phyloP scores from a whole-genome alignment of 2,113 vertebrate species.

The Capra hircus region DNA sequence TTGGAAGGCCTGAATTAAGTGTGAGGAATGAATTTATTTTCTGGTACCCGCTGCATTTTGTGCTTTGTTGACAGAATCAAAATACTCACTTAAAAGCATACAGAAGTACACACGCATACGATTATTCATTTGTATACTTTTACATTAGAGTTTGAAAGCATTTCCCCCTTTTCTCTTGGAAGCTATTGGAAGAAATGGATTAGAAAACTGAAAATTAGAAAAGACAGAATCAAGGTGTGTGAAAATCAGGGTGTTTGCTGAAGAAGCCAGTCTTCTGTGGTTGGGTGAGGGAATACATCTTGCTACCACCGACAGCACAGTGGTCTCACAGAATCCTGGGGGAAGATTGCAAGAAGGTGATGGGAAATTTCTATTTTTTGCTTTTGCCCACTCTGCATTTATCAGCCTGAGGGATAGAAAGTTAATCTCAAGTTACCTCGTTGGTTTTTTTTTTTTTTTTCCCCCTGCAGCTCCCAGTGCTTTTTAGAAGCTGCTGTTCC shows the following conservation, averaged over 20 bases:
- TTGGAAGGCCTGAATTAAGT: not conserved
- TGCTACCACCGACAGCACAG: fast-evolving
- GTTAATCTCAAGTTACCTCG: constrained; percentile 30
- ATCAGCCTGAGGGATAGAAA: constrained; percentile 40
- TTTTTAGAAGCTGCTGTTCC: not conserved
- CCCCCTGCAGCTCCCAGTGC: not conserved
- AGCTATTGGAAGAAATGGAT: constrained; percentile 61
- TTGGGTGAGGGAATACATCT: not conserved
- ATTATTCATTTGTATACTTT: constrained; percentile 45
- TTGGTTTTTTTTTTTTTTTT: not conserved
- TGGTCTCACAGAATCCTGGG: not conserved
- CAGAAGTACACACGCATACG: not conserved
- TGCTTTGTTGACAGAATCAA: constrained; percentile 57
- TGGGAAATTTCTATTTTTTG: constrained; percentile 38
- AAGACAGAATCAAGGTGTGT: constrained; percentile 38
- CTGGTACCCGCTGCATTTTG: constrained; percentile 30
- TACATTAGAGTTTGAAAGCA: constrained; percentile 30
- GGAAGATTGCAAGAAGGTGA: not conserved
- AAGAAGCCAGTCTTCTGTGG: constrained; percentile 15
- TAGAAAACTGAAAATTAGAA: constrained; percentile 70
- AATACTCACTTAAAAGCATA: not conserved
- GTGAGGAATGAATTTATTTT: constrained; percentile 45
- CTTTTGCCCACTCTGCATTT: constrained; percentile 48
- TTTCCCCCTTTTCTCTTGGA: not conserved
- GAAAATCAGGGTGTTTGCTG: constrained; percentile 36